These are phyloP conservation scores for Scomber japonicus DNA, from an alignment of 2,113 vertebrate species.

Conservation along the genomic window DNA sequence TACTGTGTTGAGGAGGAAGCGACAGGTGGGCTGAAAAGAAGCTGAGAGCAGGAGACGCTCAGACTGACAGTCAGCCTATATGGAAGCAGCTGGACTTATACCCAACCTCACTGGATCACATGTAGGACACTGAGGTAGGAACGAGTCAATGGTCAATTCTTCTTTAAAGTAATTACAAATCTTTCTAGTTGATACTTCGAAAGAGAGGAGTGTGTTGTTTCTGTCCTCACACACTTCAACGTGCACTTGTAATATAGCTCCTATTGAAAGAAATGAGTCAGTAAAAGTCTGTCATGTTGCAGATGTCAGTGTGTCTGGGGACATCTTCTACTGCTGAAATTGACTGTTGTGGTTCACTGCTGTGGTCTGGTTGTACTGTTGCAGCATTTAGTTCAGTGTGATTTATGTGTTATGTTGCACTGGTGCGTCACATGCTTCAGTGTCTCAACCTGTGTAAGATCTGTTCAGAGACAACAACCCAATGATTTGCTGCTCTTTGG, in stretches of 20 bases:
- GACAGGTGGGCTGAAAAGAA: slow-evolving; percentile 40
- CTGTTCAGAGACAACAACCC: background rate
- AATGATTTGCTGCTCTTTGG: background rate
- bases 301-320: too few relatives aligned
- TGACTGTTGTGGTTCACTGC: too few relatives aligned
- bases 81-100: slow-evolving; percentile 36
- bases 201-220: background rate
- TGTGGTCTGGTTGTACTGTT: too few relatives aligned
- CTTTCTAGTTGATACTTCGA: background rate
- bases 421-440: background rate
- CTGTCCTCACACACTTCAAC: too few relatives aligned
- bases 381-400: too few relatives aligned
- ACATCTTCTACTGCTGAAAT: too few relatives aligned
- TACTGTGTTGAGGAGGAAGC: slow-evolving; percentile 35
- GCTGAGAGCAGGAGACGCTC: slow-evolving; percentile 26
- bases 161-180: background rate
- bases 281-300: too few relatives aligned
- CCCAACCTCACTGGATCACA: slow-evolving; percentile 22
- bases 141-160: background rate
- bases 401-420: too few relatives aligned
- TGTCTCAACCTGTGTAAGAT: background rate
- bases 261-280: background rate
- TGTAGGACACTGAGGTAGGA: slow-evolving; percentile 67
- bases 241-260: background rate
- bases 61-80: background rate